Evolutionary conservation across 1,140 invertebrate species (phyloP).

Genomic region (Drosophila guanche): DNA sequence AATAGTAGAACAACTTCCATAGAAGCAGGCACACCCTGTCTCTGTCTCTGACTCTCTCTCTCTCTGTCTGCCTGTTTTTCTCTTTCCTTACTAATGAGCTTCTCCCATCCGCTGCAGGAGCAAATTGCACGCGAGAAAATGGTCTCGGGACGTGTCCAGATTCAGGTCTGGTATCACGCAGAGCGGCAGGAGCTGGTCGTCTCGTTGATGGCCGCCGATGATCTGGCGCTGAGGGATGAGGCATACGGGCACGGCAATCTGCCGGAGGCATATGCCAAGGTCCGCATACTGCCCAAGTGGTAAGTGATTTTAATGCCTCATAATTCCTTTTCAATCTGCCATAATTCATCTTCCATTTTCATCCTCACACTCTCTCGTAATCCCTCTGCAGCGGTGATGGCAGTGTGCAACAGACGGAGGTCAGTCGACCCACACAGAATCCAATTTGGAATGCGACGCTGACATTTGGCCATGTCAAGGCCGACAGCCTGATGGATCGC

Average conservation of each 20-base stretch:
- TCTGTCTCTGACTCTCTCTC: neutral
- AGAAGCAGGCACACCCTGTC: conserved; percentile 15
- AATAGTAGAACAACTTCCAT: conserved; percentile 10
- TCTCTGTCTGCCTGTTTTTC: neutral
- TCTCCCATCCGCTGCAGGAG: conserved; percentile 84
- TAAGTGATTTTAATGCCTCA: conserved; percentile 84
- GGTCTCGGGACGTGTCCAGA: conserved; percentile 90
- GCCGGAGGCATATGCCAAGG: conserved; percentile 92
- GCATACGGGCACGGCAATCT: conserved; percentile 88
- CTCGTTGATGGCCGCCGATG: conserved; percentile 92
- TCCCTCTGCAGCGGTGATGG: conserved; percentile 87
- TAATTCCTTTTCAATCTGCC: neutral
- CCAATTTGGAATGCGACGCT: conserved; percentile 96
- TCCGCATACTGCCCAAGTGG: conserved; percentile 90
- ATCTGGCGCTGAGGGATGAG: conserved; percentile 90
- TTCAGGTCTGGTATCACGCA: conserved; percentile 93
- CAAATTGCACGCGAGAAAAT: conserved; percentile 89
- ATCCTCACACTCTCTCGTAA: neutral
- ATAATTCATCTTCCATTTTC: neutral
- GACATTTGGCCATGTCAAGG: conserved; percentile 90
- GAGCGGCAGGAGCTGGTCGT: conserved; percentile 92
- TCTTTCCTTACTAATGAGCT: conserved; percentile 30
- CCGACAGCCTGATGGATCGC: conserved; percentile 90
- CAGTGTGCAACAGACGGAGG: conserved; percentile 90
- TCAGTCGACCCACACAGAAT: conserved; percentile 91